phyloP scores from a whole-genome alignment of 2,888 invertebrate species.

The Branchinecta sandiegonensis region DNA sequence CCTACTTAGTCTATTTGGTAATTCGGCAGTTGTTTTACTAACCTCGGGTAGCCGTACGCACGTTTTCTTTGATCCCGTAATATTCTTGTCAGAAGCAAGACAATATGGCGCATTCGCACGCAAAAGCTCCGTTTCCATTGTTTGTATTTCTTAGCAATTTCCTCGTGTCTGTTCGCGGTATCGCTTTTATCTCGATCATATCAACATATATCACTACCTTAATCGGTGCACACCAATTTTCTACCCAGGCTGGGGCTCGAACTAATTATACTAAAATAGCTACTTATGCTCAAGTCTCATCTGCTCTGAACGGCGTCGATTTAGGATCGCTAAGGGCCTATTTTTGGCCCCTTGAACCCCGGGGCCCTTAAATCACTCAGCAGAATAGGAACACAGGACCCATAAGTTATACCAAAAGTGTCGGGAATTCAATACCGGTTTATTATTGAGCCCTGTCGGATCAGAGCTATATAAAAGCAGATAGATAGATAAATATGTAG shows the following conservation, averaged over 20 bases:
- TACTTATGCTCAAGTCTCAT: conserved; percentile 12
- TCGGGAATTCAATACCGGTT: conserved; percentile 12
- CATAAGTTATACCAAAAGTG: conserved; percentile 10
- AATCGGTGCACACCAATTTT: conserved; percentile 16
- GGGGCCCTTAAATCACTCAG: conserved; percentile 6
- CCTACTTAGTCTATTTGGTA: too few species aligned
- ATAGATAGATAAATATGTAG: conserved; percentile 2
- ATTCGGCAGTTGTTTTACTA: too few species aligned
- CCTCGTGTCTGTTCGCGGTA: conserved; percentile 15
- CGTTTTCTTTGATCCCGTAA: too few species aligned
- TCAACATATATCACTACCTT: conserved; percentile 14
- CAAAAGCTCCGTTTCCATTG: background rate
- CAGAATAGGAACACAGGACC: background rate
- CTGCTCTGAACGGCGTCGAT: conserved; percentile 12
- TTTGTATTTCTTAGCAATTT: conserved; percentile 4
- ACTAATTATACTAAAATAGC: conserved; percentile 15
- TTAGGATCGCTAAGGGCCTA: conserved; percentile 10
- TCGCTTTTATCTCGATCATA: conserved; percentile 9
- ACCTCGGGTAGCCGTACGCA: too few species aligned
- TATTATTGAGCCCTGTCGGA: conserved; percentile 9
- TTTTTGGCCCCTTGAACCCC: background rate
- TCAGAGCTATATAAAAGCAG: conserved; percentile 6
- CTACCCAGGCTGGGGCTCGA: conserved; percentile 7
- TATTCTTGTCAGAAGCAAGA: background rate
- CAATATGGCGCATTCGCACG: background rate